Percentiles rank a stretch among this genome's conserved stretches.
Conservation (phyloP, 2,113 vertebrate species). For the Alaudala cheleensis region DNA sequence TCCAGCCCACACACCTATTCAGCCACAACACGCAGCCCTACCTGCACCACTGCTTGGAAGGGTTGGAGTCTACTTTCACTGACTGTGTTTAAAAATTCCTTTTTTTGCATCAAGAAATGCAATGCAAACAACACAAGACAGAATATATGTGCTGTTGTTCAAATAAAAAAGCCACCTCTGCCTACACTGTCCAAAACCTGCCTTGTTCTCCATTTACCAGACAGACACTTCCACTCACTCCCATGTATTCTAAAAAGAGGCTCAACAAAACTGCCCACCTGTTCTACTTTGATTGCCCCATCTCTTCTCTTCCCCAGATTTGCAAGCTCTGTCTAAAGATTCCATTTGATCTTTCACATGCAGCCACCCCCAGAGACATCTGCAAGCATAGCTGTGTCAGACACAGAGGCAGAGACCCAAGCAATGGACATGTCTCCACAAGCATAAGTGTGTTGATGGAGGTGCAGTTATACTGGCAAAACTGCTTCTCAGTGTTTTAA, state of each 20-base stretch:
- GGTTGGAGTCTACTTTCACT: background rate
- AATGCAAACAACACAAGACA: background rate
- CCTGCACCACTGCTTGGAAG: background rate
- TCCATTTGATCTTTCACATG: background rate
- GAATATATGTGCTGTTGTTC: fast-evolving
- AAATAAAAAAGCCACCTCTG: background rate
- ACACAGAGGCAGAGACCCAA: background rate
- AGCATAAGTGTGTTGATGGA: background rate
- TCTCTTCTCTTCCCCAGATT: background rate
- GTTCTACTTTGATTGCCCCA: background rate
- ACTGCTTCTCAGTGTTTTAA: slow-evolving; percentile 1
- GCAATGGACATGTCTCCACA: background rate
- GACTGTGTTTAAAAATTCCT: background rate
- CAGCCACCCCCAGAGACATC: background rate
- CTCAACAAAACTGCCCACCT: background rate
- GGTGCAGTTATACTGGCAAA: slow-evolving; percentile 33
- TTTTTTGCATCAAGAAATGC: background rate
- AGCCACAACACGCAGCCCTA: background rate
- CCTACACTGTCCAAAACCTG: background rate
- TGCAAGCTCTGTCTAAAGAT: background rate
- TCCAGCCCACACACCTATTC: background rate
- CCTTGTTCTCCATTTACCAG: background rate
- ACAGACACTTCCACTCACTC: background rate
- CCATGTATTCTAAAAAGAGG: background rate
- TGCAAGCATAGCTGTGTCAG: background rate